phyloP scores from a whole-genome alignment of 2,113 vertebrate species.

The Chelonoidis abingdonii region DNA sequence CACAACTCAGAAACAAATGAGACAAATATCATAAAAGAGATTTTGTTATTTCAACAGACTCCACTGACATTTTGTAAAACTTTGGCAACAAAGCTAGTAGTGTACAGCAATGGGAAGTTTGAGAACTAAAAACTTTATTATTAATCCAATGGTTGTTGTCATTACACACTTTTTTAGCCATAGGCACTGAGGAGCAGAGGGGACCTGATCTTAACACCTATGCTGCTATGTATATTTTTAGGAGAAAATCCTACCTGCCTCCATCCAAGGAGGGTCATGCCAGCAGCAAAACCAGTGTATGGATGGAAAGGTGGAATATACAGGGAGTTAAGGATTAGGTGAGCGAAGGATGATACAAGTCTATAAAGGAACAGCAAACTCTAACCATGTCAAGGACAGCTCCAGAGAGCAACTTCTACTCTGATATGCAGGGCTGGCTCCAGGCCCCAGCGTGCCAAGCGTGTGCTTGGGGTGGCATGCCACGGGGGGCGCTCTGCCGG shows the following conservation, averaged over 20 bases:
- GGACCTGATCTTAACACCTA: not conserved
- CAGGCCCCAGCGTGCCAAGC: no score
- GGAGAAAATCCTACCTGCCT: not conserved
- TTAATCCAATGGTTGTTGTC: not conserved
- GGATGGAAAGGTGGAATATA: not conserved
- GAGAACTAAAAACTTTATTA: not conserved
- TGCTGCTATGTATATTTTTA: not conserved
- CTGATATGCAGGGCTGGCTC: not conserved
- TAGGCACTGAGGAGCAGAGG: not conserved
- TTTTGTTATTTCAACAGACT: conserved; percentile 34
- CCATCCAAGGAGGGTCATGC: not conserved
- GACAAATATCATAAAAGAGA: not conserved
- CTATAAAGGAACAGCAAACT: not conserved
- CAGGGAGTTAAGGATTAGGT: not conserved
- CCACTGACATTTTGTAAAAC: conserved; percentile 23
- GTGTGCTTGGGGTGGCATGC: no score
- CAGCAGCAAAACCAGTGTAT: not conserved
- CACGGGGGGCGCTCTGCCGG: no score
- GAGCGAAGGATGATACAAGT: not conserved
- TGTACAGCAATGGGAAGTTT: not conserved
- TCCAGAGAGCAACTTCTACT: not conserved
- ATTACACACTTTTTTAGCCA: conserved; percentile 3
- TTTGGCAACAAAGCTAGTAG: not conserved
- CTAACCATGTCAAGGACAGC: not conserved
- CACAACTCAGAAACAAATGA: conserved; percentile 35